Evolutionary conservation across 2,888 invertebrate genomes (phyloP).

Genomic region (Lepidonotus clava): DNA sequence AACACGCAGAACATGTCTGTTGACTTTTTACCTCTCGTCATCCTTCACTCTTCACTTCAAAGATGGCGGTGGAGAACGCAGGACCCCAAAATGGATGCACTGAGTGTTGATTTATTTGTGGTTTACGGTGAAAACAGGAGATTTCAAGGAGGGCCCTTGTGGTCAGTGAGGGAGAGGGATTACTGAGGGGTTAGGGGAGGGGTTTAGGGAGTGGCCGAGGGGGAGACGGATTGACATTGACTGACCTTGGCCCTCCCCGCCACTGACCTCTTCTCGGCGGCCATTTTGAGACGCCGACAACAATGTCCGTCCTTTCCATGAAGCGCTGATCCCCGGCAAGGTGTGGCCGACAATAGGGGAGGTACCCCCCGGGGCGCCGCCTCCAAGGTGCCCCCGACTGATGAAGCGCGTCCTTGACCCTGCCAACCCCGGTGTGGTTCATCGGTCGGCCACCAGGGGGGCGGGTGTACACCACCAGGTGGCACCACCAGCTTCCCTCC

Average conservation of each 20-base stretch:
- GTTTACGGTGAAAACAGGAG: neutral
- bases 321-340: constrained; percentile 9
- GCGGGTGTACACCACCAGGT: too few relatives aligned
- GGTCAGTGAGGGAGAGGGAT: neutral
- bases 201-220: neutral
- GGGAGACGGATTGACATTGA: neutral
- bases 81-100: neutral
- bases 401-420: constrained; percentile 47
- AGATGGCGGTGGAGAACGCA: neutral
- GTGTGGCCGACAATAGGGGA: constrained; percentile 20
- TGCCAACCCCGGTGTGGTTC: constrained; percentile 21
- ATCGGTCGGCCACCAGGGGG: constrained; percentile 37
- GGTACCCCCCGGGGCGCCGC: constrained; percentile 31
- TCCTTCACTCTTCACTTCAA: constrained; percentile 31
- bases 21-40: neutral
- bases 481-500: too few relatives aligned
- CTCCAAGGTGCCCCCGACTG: constrained; percentile 17
- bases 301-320: constrained; percentile 7
- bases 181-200: neutral
- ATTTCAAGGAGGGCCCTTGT: neutral
- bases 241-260: neutral
- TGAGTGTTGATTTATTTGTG: constrained; percentile 8
- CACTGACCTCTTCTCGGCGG: neutral
- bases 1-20: neutral
- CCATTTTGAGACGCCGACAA: neutral